Percentiles rank a stretch among this genome's conserved stretches.
phyloP scores from a whole-genome alignment of 1,140 invertebrate genomes.

The Pteromalus puparum region DNA sequence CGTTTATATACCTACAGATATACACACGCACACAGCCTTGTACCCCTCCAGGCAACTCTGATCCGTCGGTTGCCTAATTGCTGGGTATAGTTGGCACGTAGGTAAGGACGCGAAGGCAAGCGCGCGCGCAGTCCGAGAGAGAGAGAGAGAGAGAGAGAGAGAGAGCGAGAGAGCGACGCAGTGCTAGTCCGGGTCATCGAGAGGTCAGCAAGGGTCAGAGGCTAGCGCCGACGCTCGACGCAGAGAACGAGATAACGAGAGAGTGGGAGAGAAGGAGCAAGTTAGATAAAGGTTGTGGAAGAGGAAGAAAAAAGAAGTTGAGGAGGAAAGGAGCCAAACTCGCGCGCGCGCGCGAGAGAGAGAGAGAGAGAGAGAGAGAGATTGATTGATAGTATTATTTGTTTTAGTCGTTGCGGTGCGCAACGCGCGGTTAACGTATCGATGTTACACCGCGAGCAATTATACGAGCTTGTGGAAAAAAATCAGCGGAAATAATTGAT shows the following conservation, averaged over 20 bases:
- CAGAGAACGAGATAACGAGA: constrained; percentile 43
- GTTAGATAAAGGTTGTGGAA: not conserved
- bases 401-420: not conserved
- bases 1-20: not conserved
- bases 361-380: not conserved
- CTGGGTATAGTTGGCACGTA: constrained; percentile 48
- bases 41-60: not conserved
- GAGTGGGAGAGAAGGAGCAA: not conserved
- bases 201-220: constrained; percentile 49
- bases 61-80: constrained; percentile 41
- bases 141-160: too few relatives aligned
- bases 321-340: not conserved
- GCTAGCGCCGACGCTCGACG: not conserved
- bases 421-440: not conserved
- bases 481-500: too few relatives aligned
- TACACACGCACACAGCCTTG: not conserved
- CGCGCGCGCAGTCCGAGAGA: constrained; percentile 4
- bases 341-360: not conserved
- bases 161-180: not conserved
- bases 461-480: too few relatives aligned
- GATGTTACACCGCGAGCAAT: not conserved
- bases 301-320: not conserved
- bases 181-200: constrained; percentile 35
- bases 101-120: not conserved
- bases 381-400: constrained; percentile 11